Base-by-base conservation (phyloP, 2,888 invertebrate genomes). In the Dermolepida albohirtum region DNA sequence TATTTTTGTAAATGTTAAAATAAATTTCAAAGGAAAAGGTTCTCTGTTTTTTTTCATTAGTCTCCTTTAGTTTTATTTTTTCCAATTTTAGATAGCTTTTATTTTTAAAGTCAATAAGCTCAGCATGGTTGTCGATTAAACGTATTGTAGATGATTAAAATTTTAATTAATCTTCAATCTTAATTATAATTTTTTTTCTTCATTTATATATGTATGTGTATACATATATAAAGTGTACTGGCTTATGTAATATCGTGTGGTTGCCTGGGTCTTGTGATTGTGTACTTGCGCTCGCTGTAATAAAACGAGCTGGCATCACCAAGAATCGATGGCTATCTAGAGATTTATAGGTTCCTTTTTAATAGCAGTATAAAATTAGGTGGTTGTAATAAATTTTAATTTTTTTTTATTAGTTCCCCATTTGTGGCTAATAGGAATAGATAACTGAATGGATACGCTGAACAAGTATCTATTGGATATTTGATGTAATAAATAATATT, bases 131-230 rank as follows among this genome's bases (percentile, higher is more conserved):
- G 22, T 14, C 54, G 64, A 64, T 64, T 64, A 64, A 64, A 29
- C 43, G 54, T 54, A 52, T 27, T 51, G 51, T 47, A 62, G 52
- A 29, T 54, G 64, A 64, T 64, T 64, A 64, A 64, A 64, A 54
- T 64, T 64, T 64, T 64, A 64, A 64, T 64, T 64, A 54, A 64
- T 39, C 64, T 43, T 47, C 59, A 29, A 62, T 62, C 59, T 62
- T 62, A 62, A 62, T 62, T 62, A 62, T 47, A 62, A 22, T 62
- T 62, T 47, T 57, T 62, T 62, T 62, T 17, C 27, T 47, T 47
- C 16, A 47, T 34, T 14, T 34, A 34, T 34, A 34, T 10, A 34
- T 10, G 6, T 10, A 34, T 10, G 6, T 34, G 10, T 10, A 34
- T 34, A 34, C 34, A 34, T 34, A 34, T 34, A 34, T 7, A 5